Conservation (phyloP, 2,113 vertebrate species). For the Bostrychus sinensis region DNA sequence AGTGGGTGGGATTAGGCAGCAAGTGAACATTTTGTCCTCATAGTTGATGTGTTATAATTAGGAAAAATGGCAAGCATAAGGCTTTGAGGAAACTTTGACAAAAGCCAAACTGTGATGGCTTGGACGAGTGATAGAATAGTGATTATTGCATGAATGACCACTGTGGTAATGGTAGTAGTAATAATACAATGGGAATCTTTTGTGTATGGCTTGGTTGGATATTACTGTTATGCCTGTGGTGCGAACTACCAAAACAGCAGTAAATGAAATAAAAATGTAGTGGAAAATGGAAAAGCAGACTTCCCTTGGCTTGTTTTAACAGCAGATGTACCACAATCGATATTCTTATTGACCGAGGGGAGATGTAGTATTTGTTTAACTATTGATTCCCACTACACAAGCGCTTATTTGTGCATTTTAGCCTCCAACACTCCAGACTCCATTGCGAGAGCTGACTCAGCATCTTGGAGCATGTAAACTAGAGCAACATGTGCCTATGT, state of each 20-base stretch:
- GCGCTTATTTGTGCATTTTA: slow-evolving; percentile 44
- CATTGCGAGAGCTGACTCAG: slow-evolving; percentile 29
- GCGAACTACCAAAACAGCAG: slow-evolving; percentile 7
- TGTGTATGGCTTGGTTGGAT: too few species aligned
- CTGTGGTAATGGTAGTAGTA: too few species aligned
- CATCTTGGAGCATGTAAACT: slow-evolving; percentile 3
- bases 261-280: not conserved
- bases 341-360: slow-evolving; percentile 50
- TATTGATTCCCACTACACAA: slow-evolving; percentile 44
- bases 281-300: slow-evolving; percentile 31
- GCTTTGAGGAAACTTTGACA: too few species aligned
- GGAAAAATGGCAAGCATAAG: too few species aligned
- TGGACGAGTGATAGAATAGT: too few species aligned
- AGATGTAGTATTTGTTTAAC: slow-evolving; percentile 50
- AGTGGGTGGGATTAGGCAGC: too few species aligned
- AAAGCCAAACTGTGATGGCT: too few species aligned
- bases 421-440: slow-evolving; percentile 14
- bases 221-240: not conserved
- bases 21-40: too few species aligned
- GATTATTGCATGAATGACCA: too few species aligned
- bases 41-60: too few species aligned
- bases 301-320: slow-evolving; percentile 35
- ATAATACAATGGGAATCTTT: too few species aligned
- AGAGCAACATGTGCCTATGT: too few species aligned
- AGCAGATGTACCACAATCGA: slow-evolving; percentile 43